Evolutionary conservation across 2,888 invertebrate genomes (phyloP), one percentile per base, ranked within the genome.

Genomic region (Lasioglossum malachurum): DNA sequence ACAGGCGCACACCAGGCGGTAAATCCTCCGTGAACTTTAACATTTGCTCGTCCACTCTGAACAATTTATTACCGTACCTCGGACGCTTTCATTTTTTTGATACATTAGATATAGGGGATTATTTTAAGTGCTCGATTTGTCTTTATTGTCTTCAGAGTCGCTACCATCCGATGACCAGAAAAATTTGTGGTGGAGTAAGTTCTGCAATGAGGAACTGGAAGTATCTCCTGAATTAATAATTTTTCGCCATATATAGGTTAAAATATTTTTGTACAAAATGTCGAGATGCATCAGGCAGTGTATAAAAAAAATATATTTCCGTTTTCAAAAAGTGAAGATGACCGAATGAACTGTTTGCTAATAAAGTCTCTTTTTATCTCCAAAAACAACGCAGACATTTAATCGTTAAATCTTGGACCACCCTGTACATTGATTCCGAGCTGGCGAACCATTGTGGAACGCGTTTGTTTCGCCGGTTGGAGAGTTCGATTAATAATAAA

Each of bases 401-500:
- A 57, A n/a, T n/a, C 57, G 12, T 1, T 10, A 57, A n/a, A 57
- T n/a, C 4, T 57, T n/a, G 10, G 12, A 57, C 57, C 57, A n/a
- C 12, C n/a, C 12, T n/a, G 57, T n/a, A 12, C n/a, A n/a, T 57
- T 4, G 57, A 57, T 57, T 57, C n/a, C 57, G n/a, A 57, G 10
- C 57, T 12, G n/a, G n/a, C 10, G 57, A 57, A n/a, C n/a, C 10
- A 57, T 57, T n/a, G n/a, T 57, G n/a, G n/a, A 57, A n/a, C 12
- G 72, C 2, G 10, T 44, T 72, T 44, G 27, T 44, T 72, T 44
- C 41, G n/a, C 27, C 44, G 27, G 7, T 44, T 27, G 27, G n/a
- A 44, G n/a, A 27, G 73, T 31, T 16, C 46, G 83, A 83, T 82
- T 57, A 71, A 82, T 75, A 75, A 83, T 71, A 82, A 83, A 82